Conservation (phyloP, 2,888 invertebrate species). For the Digitonthophagus gazella region DNA sequence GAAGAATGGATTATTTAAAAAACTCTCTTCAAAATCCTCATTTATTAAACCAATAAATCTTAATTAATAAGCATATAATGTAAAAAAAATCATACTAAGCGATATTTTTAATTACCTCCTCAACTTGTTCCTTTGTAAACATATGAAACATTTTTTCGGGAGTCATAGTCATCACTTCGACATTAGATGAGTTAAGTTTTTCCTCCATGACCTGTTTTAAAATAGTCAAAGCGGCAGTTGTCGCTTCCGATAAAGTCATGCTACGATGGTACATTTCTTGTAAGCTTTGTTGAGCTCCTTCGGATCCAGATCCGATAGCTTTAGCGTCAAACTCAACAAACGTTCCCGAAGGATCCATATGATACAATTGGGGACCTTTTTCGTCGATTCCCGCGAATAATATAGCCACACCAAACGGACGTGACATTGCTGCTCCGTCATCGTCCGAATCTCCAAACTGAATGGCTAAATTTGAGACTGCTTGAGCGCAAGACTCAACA, state of each 20-base stretch:
- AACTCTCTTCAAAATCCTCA: not conserved
- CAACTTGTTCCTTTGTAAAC: conserved; percentile 86
- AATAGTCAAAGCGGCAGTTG: conserved; percentile 86
- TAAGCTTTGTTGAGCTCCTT: conserved; percentile 96
- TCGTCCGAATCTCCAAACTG: conserved; percentile 98
- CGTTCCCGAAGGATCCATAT: conserved; percentile 99
- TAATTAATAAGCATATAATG: conserved; percentile 19
- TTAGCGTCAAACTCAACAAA: conserved; percentile 98
- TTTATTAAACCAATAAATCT: not conserved
- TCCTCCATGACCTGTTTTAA: conserved; percentile 99
- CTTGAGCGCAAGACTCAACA: conserved; percentile 96
- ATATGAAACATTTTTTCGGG: conserved; percentile 81
- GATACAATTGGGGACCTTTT: conserved; percentile 91
- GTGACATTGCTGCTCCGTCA: conserved; percentile 91
- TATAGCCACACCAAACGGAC: conserved; percentile 98
- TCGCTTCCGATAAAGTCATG: conserved; percentile 92
- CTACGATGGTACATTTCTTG: conserved; percentile 75
- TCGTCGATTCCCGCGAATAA: conserved; percentile 95
- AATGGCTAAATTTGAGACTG: conserved; percentile 98
- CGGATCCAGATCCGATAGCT: conserved; percentile 98
- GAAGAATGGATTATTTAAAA: not conserved
- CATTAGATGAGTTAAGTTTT: conserved; percentile 93
- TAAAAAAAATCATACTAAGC: conserved; percentile 18
- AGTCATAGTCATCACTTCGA: conserved; percentile 95
- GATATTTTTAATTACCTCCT: conserved; percentile 70